Evolutionary conservation across 2,888 invertebrate species (phyloP).

Genomic region (Lepeophtheirus nordmannii): DNA sequence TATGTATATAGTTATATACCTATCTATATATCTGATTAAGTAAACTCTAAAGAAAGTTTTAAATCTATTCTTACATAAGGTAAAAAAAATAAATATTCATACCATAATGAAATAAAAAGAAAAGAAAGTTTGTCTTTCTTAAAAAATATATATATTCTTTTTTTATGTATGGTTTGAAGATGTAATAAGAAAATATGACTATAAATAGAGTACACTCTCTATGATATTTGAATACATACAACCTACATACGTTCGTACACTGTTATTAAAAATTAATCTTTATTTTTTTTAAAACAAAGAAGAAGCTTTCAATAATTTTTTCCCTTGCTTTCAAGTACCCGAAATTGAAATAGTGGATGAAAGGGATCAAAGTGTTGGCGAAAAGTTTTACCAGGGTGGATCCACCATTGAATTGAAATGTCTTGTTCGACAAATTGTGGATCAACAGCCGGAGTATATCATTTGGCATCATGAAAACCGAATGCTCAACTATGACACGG

Average conservation of each 20-base stretch:
- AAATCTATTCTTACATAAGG: not conserved
- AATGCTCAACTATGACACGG: slow-evolving; percentile 31
- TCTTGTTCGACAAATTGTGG: slow-evolving; percentile 52
- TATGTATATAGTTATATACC: too few species aligned
- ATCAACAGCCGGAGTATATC: slow-evolving; percentile 25
- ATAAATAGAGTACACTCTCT: too few species aligned
- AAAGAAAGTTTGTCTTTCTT: too few species aligned
- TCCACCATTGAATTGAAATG: slow-evolving; percentile 66
- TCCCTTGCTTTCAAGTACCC: slow-evolving; percentile 46
- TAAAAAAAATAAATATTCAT: not conserved
- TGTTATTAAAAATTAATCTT: too few species aligned
- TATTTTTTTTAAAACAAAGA: too few species aligned
- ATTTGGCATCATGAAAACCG: slow-evolving; percentile 31
- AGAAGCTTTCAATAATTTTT: too few species aligned
- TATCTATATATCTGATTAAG: not conserved
- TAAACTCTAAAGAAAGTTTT: not conserved
- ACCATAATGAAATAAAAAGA: too few species aligned
- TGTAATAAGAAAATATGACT: too few species aligned
- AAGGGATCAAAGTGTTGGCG: slow-evolving; percentile 53
- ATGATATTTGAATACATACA: too few species aligned
- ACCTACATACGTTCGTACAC: too few species aligned
- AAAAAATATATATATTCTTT: too few species aligned
- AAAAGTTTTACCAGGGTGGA: slow-evolving; percentile 65
- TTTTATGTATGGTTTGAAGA: too few species aligned
- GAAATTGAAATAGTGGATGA: slow-evolving; percentile 64